Conservation (phyloP, 2,113 vertebrate species). For the Lampris megalopsis region DNA sequence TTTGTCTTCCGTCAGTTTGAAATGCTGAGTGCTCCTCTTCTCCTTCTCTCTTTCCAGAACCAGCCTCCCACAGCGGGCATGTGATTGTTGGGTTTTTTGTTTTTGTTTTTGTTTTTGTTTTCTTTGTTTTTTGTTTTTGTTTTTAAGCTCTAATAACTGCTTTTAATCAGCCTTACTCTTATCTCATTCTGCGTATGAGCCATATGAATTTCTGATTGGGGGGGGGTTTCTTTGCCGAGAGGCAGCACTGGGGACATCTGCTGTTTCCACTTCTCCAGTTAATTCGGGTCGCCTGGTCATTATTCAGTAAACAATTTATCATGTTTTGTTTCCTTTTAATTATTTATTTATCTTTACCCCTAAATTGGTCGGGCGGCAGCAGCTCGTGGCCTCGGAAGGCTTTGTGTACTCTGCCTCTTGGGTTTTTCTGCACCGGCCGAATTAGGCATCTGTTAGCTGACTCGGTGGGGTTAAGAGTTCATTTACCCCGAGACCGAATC, state of each 20-base stretch:
- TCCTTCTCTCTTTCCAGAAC: not conserved
- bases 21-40: not conserved
- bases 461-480: not conserved
- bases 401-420: not conserved
- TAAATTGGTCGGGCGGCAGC: not conserved
- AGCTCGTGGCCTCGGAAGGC: not conserved
- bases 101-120: no score
- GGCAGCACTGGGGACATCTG: not conserved
- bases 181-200: not conserved
- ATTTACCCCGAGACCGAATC: not conserved
- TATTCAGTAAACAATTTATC: not conserved
- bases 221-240: not conserved
- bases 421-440: not conserved
- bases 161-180: slow-evolving; percentile 9
- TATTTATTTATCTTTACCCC: not conserved
- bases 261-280: not conserved
- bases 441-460: not conserved
- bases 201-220: not conserved
- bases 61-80: not conserved
- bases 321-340: not conserved
- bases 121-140: not conserved
- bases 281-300: not conserved
- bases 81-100: no score
- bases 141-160: slow-evolving; percentile 22
- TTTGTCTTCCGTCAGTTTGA: not conserved